Evolutionary conservation across 2,888 invertebrate species (phyloP).

Genomic region (Himalopsyche tibetana): DNA sequence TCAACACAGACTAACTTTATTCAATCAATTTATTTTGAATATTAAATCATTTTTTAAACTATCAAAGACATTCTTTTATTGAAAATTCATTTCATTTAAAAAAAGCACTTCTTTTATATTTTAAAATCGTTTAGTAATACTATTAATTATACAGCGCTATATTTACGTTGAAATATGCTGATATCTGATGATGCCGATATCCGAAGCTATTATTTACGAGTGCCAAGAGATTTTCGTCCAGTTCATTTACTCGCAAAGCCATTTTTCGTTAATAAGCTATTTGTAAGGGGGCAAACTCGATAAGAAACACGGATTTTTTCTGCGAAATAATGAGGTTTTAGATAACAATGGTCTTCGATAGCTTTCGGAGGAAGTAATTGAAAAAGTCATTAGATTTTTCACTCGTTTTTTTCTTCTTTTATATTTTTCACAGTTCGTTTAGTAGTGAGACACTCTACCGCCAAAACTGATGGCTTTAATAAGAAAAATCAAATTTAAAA

Average conservation of each 20-base stretch:
- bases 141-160: conserved; percentile 31
- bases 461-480: conserved; percentile 17
- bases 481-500: conserved; percentile 14
- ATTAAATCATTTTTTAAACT: neutral
- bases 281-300: conserved; percentile 55
- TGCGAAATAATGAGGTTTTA: conserved; percentile 41
- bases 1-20: too few relatives aligned
- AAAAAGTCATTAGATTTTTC: conserved; percentile 60
- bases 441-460: neutral
- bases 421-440: conserved; percentile 58
- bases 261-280: conserved; percentile 62
- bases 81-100: neutral
- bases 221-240: conserved; percentile 51
- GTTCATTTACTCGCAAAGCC: conserved; percentile 61
- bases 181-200: conserved; percentile 46
- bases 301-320: conserved; percentile 49
- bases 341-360: conserved; percentile 54
- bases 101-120: neutral
- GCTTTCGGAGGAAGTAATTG: conserved; percentile 57
- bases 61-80: neutral
- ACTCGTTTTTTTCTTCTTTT: conserved; percentile 35
- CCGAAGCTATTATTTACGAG: conserved; percentile 54
- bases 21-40: neutral
- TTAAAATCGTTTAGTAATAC: neutral
- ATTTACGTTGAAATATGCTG: conserved; percentile 52